Conservation (phyloP, 2,797 vertebrate genomes). For the Liasis olivaceus region DNA sequence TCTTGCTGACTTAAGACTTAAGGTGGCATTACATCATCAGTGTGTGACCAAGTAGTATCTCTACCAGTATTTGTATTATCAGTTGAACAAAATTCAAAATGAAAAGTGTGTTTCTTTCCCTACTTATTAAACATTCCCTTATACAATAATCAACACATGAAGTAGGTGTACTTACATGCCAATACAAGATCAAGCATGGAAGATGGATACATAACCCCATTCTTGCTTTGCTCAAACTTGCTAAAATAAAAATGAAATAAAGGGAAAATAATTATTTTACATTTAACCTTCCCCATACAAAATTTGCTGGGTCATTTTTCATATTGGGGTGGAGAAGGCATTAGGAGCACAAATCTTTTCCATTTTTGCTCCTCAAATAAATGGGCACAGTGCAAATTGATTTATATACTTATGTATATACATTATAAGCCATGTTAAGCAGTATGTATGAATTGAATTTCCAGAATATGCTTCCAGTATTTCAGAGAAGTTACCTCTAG, state of each 20-base stretch:
- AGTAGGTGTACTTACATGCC: neutral
- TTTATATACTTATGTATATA: neutral
- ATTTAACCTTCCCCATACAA: neutral
- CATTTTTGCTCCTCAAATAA: neutral
- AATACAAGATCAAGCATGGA: neutral
- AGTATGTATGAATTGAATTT: neutral
- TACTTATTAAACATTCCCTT: neutral
- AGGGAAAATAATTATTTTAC: neutral
- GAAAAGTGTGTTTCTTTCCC: neutral
- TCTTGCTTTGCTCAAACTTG: neutral
- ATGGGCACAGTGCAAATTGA: neutral
- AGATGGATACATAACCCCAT: too few relatives aligned
- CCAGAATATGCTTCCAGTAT: neutral
- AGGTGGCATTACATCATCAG: neutral
- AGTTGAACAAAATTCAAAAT: neutral
- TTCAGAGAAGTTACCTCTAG: neutral
- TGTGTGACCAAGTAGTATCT: neutral
- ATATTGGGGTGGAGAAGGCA: neutral
- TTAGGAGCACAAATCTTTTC: neutral
- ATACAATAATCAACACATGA: neutral
- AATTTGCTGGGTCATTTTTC: neutral
- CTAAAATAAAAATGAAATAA: neutral
- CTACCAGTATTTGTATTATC: neutral
- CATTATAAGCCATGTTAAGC: neutral
- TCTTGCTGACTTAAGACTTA: neutral